phyloP scores from a whole-genome alignment of 2,888 invertebrate genomes.

The Hypena proboscidalis region DNA sequence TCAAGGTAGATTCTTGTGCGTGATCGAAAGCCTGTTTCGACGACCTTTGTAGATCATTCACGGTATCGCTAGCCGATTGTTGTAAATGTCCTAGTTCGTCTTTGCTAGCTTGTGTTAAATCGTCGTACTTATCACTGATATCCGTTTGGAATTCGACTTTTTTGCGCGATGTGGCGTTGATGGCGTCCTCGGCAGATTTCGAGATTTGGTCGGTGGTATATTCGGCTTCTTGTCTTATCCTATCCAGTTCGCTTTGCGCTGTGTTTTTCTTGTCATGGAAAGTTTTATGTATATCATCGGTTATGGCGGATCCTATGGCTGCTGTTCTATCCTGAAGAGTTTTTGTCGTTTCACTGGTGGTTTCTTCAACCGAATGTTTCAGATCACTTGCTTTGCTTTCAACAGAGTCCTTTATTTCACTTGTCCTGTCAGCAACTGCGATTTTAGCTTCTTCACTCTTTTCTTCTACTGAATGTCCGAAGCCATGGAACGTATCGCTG shows the following conservation, averaged over 20 bases:
- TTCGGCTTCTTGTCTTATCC: slow-evolving; percentile 77
- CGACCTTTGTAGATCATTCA: slow-evolving; percentile 58
- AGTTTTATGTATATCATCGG: slow-evolving; percentile 52
- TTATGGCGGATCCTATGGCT: slow-evolving; percentile 50
- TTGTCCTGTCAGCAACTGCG: slow-evolving; percentile 34
- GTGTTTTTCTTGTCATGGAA: slow-evolving; percentile 61
- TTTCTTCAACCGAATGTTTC: slow-evolving; percentile 34
- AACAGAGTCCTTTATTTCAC: slow-evolving; percentile 42
- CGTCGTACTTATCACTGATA: slow-evolving; percentile 52
- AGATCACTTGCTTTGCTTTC: slow-evolving; percentile 33
- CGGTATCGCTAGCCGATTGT: slow-evolving; percentile 50
- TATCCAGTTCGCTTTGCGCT: slow-evolving; percentile 66
- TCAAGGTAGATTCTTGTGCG: slow-evolving; percentile 75
- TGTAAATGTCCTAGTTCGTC: slow-evolving; percentile 59
- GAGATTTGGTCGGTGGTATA: slow-evolving; percentile 76
- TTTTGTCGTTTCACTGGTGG: slow-evolving; percentile 44
- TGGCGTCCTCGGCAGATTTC: slow-evolving; percentile 69
- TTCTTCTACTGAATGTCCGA: slow-evolving; percentile 40
- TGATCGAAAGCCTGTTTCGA: slow-evolving; percentile 70
- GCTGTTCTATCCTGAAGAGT: slow-evolving; percentile 52
- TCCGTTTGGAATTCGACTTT: slow-evolving; percentile 62
- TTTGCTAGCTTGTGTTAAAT: slow-evolving; percentile 50
- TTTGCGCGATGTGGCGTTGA: slow-evolving; percentile 68
- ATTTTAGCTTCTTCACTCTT: slow-evolving; percentile 44
- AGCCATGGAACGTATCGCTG: slow-evolving; percentile 40